phyloP scores from a whole-genome alignment of 2,888 invertebrate species.

The Drosophila nr. fundita region DNA sequence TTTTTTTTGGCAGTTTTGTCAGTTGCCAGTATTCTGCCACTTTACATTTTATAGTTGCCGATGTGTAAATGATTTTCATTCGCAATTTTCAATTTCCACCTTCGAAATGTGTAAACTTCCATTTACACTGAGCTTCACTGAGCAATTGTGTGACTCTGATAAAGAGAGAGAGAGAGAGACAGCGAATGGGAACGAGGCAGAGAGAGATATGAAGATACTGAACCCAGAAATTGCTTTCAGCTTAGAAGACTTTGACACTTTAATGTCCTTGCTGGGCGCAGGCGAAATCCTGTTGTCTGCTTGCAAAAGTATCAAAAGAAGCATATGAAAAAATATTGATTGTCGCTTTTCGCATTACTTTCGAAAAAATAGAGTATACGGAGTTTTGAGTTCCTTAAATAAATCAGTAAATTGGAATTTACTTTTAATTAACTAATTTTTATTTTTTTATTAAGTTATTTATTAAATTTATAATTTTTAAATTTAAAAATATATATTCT shows the following conservation, averaged over 20 bases:
- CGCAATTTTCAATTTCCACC: constrained; percentile 76
- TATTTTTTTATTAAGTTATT: background rate
- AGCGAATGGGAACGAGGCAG: background rate
- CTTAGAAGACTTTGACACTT: constrained; percentile 35
- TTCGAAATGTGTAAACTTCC: constrained; percentile 74
- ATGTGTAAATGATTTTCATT: constrained; percentile 72
- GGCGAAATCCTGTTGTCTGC: background rate
- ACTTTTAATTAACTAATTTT: background rate
- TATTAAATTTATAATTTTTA: background rate
- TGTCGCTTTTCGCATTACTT: background rate
- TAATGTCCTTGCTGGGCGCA: constrained; percentile 26
- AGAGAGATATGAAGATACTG: background rate
- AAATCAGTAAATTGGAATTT: background rate
- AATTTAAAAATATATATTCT: background rate
- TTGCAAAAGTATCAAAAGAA: background rate
- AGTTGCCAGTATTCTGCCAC: constrained; percentile 57
- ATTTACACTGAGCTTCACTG: constrained; percentile 53
- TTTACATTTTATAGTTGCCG: constrained; percentile 66
- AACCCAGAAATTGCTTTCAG: constrained; percentile 67
- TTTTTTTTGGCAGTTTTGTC: constrained; percentile 36
- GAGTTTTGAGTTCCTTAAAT: background rate
- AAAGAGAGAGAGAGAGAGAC: background rate
- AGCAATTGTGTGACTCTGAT: background rate
- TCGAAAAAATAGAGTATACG: background rate
- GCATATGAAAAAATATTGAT: background rate